These are phyloP conservation scores for Belgica antarctica DNA, from an alignment of 2,888 invertebrate species.

Conservation along the genomic window DNA sequence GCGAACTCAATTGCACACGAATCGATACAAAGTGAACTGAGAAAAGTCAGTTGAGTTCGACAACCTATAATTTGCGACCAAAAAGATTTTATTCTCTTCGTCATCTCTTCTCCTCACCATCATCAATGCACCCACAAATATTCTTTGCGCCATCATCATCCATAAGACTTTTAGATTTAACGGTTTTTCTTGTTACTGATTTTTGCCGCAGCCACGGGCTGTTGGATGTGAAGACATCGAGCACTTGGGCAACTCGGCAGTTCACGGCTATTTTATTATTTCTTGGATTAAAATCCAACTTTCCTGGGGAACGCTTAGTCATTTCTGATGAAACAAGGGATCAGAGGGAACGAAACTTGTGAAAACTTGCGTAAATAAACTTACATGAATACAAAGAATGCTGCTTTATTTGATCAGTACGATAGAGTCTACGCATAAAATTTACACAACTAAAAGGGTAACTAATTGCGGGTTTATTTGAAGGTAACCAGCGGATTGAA, in stretches of 20 bases:
- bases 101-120: background rate
- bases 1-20: slow-evolving; percentile 9
- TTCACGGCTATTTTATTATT: too few species aligned
- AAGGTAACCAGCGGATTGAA: slow-evolving; percentile 76
- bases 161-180: slow-evolving; percentile 18
- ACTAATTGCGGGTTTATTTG: slow-evolving; percentile 57
- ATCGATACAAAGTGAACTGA: background rate
- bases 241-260: too few species aligned
- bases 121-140: background rate
- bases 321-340: background rate
- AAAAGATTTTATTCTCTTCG: background rate
- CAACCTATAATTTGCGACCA: background rate
- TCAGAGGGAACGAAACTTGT: too few species aligned
- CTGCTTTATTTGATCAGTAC: background rate
- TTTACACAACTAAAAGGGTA: background rate
- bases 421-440: background rate
- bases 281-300: too few species aligned
- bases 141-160: slow-evolving; percentile 12
- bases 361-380: background rate
- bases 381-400: too few species aligned
- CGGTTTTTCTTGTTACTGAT: background rate
- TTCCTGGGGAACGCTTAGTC: background rate
- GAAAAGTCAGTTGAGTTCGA: background rate
- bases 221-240: too few species aligned
- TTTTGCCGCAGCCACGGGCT: too few species aligned